Evolutionary conservation across 2,113 vertebrate species (phyloP), one percentile per base, ranked within the genome.

Genomic region (Xenopus borealis): DNA sequence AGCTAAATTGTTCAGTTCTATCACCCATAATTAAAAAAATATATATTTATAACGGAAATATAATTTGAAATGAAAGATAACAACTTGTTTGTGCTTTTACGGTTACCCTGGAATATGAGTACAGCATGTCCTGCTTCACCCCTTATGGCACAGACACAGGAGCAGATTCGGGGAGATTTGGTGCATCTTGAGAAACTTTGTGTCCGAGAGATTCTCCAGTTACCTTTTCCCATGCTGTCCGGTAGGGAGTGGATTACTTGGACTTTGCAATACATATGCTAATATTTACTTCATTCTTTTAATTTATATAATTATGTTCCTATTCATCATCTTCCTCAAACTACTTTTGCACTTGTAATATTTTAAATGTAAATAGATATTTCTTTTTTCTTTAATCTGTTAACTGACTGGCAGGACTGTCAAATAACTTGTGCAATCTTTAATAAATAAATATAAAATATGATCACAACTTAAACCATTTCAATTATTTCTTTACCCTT

Each of bases 361-460:
- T 86, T 89, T 85, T 84, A 86, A 84, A 72, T 85, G 80, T 86
- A 80, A 66, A 85, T 82, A 83, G 72, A 81, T 67, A 66, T 82
- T 40, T 40, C n/a, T 27, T 40, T 6, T 80, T 77, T 78, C 75
- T 80, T 77, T 83, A 79, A 80, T n/a, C 11, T 79, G 63, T 82
- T 76, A 78, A 82, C 59, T 59, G 33, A 62, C 12, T 62, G 78
- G 72, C 58, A 78, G 72, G 78, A 65, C 78, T 75, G 76, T 72
- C 65, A 73, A 71, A 79, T 83, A 79, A 78, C 70, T 78, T 66
- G 80, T 85, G 83, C 83, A 86, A 88, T 82, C 61, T 85, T 75
- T 80, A 86, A 80, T 84, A 88, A 88, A 84, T 83, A 85, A 65
- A 20, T 76, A 81, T 88, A 87, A 88, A 85, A 83, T 78, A 75